Evolutionary conservation across 2,888 invertebrate genomes (phyloP).

Genomic region (Megastigmus dorsalis): DNA sequence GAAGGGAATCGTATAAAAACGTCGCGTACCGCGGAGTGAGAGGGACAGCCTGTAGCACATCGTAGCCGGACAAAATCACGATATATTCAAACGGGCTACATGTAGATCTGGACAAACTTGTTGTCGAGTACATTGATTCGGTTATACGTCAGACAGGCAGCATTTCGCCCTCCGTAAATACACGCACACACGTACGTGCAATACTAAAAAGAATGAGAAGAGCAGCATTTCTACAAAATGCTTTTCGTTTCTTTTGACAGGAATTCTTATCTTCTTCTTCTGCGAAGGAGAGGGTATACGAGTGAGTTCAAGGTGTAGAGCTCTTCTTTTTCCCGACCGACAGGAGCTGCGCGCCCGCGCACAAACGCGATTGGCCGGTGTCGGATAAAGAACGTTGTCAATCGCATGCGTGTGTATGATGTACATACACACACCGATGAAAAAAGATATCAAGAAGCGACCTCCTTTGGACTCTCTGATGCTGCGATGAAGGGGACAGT

Average conservation of each 20-base stretch:
- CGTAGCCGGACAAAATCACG: conserved; percentile 27
- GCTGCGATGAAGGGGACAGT: conserved; percentile 27
- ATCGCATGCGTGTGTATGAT: conserved; percentile 9
- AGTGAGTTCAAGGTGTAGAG: not conserved
- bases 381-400: conserved; percentile 49
- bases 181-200: not conserved
- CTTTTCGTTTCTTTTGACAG: conserved; percentile 39
- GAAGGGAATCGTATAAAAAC: conserved; percentile 14
- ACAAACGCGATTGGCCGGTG: conserved; percentile 28
- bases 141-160: not conserved
- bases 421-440: not conserved
- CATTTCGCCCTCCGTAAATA: not conserved
- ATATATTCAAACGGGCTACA: conserved; percentile 25
- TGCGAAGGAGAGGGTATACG: not conserved
- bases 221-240: conserved; percentile 10
- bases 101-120: conserved; percentile 24
- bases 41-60: not conserved
- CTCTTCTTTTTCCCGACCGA: not conserved
- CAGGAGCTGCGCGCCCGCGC: not conserved
- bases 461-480: conserved; percentile 26
- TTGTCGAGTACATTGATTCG: conserved; percentile 26
- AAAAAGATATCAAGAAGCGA: conserved; percentile 20
- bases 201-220: not conserved
- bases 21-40: not conserved
- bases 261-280: conserved; percentile 38